Evolutionary conservation across 1,140 invertebrate species (phyloP), one percentile per base, ranked within the genome.

Genomic region (Lineus longissimus): DNA sequence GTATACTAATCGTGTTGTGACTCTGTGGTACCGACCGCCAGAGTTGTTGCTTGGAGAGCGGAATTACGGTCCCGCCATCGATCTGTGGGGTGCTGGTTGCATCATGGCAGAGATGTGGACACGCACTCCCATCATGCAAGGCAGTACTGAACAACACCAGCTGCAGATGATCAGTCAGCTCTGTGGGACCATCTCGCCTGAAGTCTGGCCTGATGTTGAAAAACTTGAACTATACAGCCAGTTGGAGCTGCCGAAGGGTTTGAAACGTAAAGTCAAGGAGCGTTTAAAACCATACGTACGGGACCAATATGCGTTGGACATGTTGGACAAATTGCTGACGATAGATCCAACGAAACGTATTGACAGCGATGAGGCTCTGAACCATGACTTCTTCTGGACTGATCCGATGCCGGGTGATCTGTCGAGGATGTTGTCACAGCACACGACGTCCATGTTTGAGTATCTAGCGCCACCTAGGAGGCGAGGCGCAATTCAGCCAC

Each of bases 81-180:
- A 99, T 84, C 87, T 98, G 80, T 98, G 96, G 96, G 95, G 95
- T 13, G 95, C 93, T 29, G 97, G 96, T 0, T 98, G 96, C 76
- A 98, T 98, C 45, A 97, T 98, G 95, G 95, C 95, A 0, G 95
- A 99, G 84, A 95, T 99, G 93, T 99, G 96, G 96, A 98, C 95
- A 0, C 84, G 95, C 65, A 84, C 80, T 51, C 88, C 89, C 7
- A 89, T 90, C 33, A 87, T 87, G 84, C 87, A 89, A 85, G 97
- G 97, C 0, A 92, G 90, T 67, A 94, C 92, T 11, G 95, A 99
- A 76, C 95, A 97, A 73, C 92, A 97, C 74, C 97, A 99, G 73
- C 79, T 99, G 0, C 93, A 90, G 13, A 84, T 98, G 13, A 99
- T 99, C 62, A 94, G 91, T 0, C 94, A 98, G 76, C 82, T 99